phyloP scores from a whole-genome alignment of 2,888 invertebrate genomes.

The Yponomeuta cagnagella region DNA sequence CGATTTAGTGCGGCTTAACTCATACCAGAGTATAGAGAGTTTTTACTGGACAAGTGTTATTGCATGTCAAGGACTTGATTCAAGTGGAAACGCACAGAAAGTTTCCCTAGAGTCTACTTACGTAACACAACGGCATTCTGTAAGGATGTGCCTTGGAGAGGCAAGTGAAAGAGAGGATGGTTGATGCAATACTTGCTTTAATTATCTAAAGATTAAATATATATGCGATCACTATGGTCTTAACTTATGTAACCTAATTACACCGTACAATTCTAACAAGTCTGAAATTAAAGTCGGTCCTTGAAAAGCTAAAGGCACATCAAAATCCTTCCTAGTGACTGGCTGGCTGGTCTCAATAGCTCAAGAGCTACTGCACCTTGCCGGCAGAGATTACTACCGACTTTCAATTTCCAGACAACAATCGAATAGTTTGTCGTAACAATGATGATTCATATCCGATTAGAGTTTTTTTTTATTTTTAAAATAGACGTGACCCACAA shows the following conservation, averaged over 20 bases:
- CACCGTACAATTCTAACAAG: too few relatives aligned
- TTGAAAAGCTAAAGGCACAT: too few relatives aligned
- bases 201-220: too few relatives aligned
- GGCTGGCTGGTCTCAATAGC: not conserved
- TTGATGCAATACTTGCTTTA: too few relatives aligned
- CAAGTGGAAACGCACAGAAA: not conserved
- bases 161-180: too few relatives aligned
- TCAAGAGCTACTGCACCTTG: not conserved
- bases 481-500: constrained; percentile 10
- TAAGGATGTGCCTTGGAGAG: too few relatives aligned
- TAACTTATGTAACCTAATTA: too few relatives aligned
- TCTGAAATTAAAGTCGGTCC: too few relatives aligned
- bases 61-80: not conserved
- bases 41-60: not conserved
- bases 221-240: too few relatives aligned
- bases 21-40: constrained; percentile 15
- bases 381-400: not conserved
- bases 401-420: not conserved
- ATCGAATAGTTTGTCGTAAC: not conserved
- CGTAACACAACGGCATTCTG: too few relatives aligned
- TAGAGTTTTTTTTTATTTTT: not conserved
- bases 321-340: too few relatives aligned
- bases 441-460: not conserved
- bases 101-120: too few relatives aligned
- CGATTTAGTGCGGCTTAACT: constrained; percentile 39